Percentiles rank a stretch among this genome's conserved stretches.
Evolutionary conservation across 2,888 invertebrate genomes (phyloP).

Genomic region (Ochlodes sylvanus): DNA sequence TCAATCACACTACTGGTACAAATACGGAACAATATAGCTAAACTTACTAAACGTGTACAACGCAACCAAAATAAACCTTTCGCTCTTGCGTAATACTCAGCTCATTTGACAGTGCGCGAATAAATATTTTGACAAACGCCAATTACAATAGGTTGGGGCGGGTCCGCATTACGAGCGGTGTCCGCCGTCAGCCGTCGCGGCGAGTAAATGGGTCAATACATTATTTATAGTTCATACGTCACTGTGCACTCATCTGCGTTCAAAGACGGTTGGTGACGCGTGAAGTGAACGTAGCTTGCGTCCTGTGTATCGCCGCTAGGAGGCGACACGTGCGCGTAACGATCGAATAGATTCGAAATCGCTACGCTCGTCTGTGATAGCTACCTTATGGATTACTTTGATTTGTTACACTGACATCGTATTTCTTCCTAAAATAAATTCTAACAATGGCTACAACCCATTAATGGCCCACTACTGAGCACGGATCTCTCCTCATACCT

Average conservation of each 20-base stretch:
- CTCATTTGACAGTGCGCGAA: conserved; percentile 25
- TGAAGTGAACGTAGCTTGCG: background rate
- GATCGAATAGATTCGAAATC: background rate
- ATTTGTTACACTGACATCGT: too few relatives aligned
- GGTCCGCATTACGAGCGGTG: conserved; percentile 22
- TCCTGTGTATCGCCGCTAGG: background rate
- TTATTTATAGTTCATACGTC: conserved; percentile 70
- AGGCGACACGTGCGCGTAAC: conserved; percentile 12
- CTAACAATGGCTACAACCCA: too few relatives aligned
- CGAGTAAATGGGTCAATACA: conserved; percentile 67
- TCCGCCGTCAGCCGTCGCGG: background rate
- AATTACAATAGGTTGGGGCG: conserved; percentile 24
- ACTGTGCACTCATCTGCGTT: conserved; percentile 37
- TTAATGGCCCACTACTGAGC: too few relatives aligned
- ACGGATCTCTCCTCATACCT: too few relatives aligned
- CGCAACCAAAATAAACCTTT: background rate
- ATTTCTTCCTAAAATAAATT: too few relatives aligned
- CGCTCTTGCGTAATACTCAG: conserved; percentile 17
- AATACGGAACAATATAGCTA: background rate
- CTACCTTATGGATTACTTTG: background rate
- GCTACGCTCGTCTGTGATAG: background rate
- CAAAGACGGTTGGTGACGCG: conserved; percentile 1
- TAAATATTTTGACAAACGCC: conserved; percentile 37
- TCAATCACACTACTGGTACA: background rate
- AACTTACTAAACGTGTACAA: background rate